Evolutionary conservation across 2,797 vertebrate genomes (phyloP).

Genomic region (Dallia pectoralis): DNA sequence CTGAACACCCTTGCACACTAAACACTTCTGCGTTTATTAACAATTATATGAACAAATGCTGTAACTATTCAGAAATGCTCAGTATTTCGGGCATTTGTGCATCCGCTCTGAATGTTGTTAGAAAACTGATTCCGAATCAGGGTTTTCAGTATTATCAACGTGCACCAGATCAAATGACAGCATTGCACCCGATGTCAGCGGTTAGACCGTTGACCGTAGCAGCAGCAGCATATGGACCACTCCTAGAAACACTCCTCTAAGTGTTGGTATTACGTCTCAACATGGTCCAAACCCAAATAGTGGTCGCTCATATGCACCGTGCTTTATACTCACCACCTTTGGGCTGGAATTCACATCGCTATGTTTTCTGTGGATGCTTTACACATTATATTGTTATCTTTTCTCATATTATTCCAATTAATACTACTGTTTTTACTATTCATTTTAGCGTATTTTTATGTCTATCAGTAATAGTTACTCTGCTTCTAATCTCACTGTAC

Average conservation of each 20-base stretch:
- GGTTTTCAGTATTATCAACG: constrained; percentile 36
- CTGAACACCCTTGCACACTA: neutral
- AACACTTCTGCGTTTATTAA: neutral
- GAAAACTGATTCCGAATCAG: constrained; percentile 35
- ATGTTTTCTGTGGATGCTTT: constrained; percentile 19
- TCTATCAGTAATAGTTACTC: constrained; percentile 46
- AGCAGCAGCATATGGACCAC: constrained; percentile 51
- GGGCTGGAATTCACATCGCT: constrained; percentile 20
- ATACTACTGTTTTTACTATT: constrained; percentile 59
- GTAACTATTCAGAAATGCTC: constrained; percentile 39
- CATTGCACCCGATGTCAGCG: constrained; percentile 10
- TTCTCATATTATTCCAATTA: constrained; percentile 35
- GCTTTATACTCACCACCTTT: constrained; percentile 10
- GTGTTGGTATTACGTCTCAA: constrained; percentile 29
- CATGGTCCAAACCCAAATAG: constrained; percentile 9
- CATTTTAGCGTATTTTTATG: constrained; percentile 49
- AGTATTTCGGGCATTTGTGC: constrained; percentile 30
- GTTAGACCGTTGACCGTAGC: constrained; percentile 30
- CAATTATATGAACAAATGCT: constrained; percentile 1
- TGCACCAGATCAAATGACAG: constrained; percentile 22
- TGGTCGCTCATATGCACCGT: constrained; percentile 10
- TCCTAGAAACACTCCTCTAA: constrained; percentile 20
- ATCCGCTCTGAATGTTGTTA: constrained; percentile 45
- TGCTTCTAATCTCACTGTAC: constrained; percentile 41
- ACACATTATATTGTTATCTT: constrained; percentile 31